Evolutionary conservation across 2,113 vertebrate genomes (phyloP), one percentile per base, ranked within the genome.

Genomic region (Pachypanchax playfairii): DNA sequence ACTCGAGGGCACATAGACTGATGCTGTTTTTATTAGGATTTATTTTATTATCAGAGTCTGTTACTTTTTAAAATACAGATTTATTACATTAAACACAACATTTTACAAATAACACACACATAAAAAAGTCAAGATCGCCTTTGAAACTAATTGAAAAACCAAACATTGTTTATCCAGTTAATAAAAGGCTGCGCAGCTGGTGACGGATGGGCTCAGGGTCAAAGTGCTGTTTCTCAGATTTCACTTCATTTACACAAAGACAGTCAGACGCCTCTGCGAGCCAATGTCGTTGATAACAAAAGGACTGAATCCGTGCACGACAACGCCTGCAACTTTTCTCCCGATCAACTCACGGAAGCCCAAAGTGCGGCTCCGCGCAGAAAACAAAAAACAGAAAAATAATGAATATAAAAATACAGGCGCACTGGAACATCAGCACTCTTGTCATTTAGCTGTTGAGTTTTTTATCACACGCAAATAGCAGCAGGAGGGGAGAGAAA

Each of bases 271-370:
- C 96, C 95, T 91, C 92, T 91, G 93, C 92, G 91, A 95, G 94
- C 98, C 96, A 94, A 98, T 98, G 95, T 90, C 90, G 91, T 92
- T 93, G 93, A 94, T 93, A 94, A 95, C 93, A 94, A 92, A 88
- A 42, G 39, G 92, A 92, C 92, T 92, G 90, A 91, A 92, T 91
- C 93, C 92, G n/a, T n/a, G n/a, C n/a, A n/a, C n/a, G 92, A 90
- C 93, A 91, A 91, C 87, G 73, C 75, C 76, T 85, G 47, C 57
- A 86, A 90, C 79, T 90, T 78, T 59, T 52, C 71, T 85, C 70
- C 63, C 77, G 82, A 77, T 82, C n/a, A n/a, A n/a, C n/a, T n/a
- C n/a, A n/a, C n/a, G n/a, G 83, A 81, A 81, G 65, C 47, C 44
- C 18, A 73, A 75, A 85, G 76, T 76, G 63, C 39, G 41, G 48